These are phyloP conservation scores for Eucidaris tribuloides DNA, from an alignment of 35 echinoderm and acorn worm species.

Conservation along the genomic window DNA sequence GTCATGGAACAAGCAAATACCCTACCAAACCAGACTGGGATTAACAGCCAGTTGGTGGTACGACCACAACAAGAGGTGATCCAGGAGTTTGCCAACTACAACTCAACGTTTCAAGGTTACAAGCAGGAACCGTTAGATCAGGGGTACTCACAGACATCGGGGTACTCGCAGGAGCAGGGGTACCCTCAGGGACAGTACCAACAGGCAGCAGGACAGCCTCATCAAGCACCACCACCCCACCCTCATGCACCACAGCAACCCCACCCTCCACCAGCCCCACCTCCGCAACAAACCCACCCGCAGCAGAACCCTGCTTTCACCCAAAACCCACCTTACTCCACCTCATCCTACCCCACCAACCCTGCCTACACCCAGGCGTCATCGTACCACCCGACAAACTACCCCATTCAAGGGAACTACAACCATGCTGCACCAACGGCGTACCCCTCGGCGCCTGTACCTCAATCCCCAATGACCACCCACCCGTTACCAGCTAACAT, in stretches of 20 bases:
- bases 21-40: background rate
- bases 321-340: conserved; percentile 20
- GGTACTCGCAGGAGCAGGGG: conserved; percentile 30
- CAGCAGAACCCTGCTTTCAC: background rate
- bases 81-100: conserved; percentile 64
- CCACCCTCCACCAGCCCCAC: conserved; percentile 22
- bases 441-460: conserved; percentile 9
- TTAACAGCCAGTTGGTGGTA: conserved; percentile 74
- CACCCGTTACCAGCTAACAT: conserved; percentile 36
- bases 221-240: background rate
- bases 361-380: conserved; percentile 42
- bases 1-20: conserved; percentile 24
- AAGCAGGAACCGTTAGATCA: conserved; percentile 88
- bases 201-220: conserved; percentile 13
- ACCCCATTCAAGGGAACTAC: conserved; percentile 30
- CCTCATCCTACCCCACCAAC: conserved; percentile 10
- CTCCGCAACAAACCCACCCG: conserved; percentile 5
- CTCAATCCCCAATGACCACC: conserved; percentile 5
- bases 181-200: conserved; percentile 29
- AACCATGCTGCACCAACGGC: conserved; percentile 4
- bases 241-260: conserved; percentile 29
- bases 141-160: background rate
- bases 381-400: conserved; percentile 18
- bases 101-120: conserved; percentile 44
- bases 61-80: conserved; percentile 76